Evolutionary conservation across 2,888 invertebrate species (phyloP), one percentile per base, ranked within the genome.

Genomic region (Drosophila mulleri): DNA sequence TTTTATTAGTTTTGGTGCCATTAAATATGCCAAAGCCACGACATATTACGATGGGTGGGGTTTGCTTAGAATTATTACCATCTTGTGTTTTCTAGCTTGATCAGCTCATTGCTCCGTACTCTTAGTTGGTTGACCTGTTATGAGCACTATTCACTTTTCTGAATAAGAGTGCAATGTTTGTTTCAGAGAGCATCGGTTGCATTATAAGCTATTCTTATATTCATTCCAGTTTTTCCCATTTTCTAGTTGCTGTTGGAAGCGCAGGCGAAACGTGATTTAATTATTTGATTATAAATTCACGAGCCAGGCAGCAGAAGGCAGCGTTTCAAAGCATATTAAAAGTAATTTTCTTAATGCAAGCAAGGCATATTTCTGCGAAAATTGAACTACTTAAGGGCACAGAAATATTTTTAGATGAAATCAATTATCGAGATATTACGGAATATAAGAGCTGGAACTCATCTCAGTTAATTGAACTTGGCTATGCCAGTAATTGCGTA

Each of bases 231-330:
- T 52, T 35, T 18, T 3, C 9, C 23, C 11, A n/a, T 14, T 16
- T 35, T 23, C 3, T 26, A 29, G 37, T 32, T 44, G 23, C 37
- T 26, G n/a, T 16, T 18, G 58, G 9, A 48, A 20, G 59, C 18
- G 14, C 26, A 29, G 12, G n/a, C 35, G 18, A 47, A 59, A 18
- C 26, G 8, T 39, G 48, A 48, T 48, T 59, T 39, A 59, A 59
- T 59, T 48, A 48, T 59, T 39, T 48, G 18, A 59, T 59, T 39
- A 48, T 18, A 29, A 18, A 48, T 59, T 59, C 59, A 59, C 26
- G 48, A 59, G 26, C 14, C n/a, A 20, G 6, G 4, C 18, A 14
- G 14, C 20, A 23, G 23, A 53, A 35, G 45, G 12, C 23, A 18
- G 58, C 37, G 5, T n/a, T 58, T 47, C 8, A 26, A 45, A 37